Conservation (phyloP, 35 echinoderm and acorn worm genomes). For the Eucidaris tribuloides region DNA sequence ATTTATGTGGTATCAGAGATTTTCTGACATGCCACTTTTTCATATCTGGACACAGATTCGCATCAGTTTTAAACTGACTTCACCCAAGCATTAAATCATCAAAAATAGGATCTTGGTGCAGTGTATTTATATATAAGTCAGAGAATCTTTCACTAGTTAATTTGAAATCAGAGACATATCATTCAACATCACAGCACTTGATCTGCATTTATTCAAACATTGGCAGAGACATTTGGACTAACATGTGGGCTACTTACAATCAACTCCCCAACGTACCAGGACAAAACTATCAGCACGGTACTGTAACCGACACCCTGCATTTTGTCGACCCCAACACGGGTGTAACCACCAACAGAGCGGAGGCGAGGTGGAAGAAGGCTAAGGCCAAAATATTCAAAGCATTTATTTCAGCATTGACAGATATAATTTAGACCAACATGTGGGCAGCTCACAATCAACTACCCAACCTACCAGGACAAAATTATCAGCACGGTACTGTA, state of each 20-base stretch:
- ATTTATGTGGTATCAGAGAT: slow-evolving; percentile 4
- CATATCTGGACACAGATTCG: slow-evolving; percentile 17
- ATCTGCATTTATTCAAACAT: too few species aligned
- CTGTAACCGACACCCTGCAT: slow-evolving; percentile 2
- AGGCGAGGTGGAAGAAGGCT: background rate
- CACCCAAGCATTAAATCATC: too few species aligned
- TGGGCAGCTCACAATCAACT: slow-evolving; percentile 3
- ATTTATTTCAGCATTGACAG: too few species aligned
- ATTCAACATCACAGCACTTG: too few species aligned
- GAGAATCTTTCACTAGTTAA: too few species aligned
- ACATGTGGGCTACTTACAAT: slow-evolving; percentile 15
- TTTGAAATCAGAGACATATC: too few species aligned
- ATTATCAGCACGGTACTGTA: slow-evolving; percentile 17
- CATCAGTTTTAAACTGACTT: too few species aligned
- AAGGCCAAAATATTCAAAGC: slow-evolving; percentile 7
- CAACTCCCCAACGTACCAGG: background rate
- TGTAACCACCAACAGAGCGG: slow-evolving; percentile 12
- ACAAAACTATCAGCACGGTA: slow-evolving; percentile 10
- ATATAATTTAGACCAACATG: slow-evolving; percentile 18
- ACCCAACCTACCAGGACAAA: background rate
- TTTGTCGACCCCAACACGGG: slow-evolving; percentile 26
- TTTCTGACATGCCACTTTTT: background rate
- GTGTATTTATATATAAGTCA: too few species aligned
- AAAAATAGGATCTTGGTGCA: too few species aligned
- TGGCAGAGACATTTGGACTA: background rate